Conservation (phyloP, 64 coral and sea anemone genomes). For the Anthopleura sola region DNA sequence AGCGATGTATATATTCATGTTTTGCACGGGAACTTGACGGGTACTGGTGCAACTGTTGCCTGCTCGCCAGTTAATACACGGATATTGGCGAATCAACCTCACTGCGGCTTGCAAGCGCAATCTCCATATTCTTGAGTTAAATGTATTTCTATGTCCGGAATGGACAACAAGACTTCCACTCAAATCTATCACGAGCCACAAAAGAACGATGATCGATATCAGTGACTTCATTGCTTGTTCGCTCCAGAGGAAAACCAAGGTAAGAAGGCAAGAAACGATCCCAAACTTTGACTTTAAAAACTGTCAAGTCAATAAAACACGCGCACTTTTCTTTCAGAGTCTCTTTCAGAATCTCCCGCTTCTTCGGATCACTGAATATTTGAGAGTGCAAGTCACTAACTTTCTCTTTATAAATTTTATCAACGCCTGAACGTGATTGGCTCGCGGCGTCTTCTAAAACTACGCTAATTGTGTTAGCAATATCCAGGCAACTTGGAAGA, state of each 20-base stretch:
- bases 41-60: not conserved
- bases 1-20: conserved; percentile 52
- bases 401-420: conserved; percentile 53
- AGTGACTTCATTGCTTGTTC: conserved; percentile 1
- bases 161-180: conserved; percentile 16
- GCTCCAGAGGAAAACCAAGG: not conserved
- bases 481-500: conserved; percentile 45
- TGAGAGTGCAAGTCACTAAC: conserved; percentile 25
- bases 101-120: conserved; percentile 11
- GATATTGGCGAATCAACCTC: not conserved
- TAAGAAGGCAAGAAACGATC: not conserved
- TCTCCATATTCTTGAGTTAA: conserved; percentile 19
- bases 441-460: conserved; percentile 62
- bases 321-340: not conserved
- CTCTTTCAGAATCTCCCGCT: not conserved
- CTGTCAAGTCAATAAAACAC: not conserved
- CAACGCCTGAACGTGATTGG: conserved; percentile 48
- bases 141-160: not conserved
- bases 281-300: not conserved
- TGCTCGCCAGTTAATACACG: conserved; percentile 11
- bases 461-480: conserved; percentile 64
- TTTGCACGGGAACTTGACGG: conserved; percentile 4
- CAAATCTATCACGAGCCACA: not conserved
- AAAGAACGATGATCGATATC: not conserved
- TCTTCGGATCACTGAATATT: conserved; percentile 26